phyloP scores from a whole-genome alignment of 2,113 vertebrate species.

The Etheostoma cragini region DNA sequence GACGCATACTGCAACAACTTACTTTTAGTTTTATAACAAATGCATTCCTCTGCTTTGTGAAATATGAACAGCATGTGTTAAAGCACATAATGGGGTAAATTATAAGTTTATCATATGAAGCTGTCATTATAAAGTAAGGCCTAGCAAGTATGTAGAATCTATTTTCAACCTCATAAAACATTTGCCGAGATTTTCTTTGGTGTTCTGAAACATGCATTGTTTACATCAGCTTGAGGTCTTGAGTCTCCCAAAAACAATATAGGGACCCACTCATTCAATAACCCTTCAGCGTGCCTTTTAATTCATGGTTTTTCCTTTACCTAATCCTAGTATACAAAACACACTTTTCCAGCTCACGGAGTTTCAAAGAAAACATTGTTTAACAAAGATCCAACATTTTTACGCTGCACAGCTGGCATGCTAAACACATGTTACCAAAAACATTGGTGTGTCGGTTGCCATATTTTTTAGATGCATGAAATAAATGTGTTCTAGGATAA shows the following conservation, averaged over 20 bases:
- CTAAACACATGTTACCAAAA: not conserved
- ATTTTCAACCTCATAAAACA: too few species aligned
- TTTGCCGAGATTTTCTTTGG: not conserved
- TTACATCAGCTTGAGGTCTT: not conserved
- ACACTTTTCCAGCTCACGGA: not conserved
- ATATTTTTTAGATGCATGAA: conserved; percentile 1
- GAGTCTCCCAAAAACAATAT: not conserved
- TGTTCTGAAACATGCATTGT: not conserved
- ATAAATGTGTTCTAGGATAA: not conserved
- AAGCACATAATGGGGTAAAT: not conserved
- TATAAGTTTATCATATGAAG: too few species aligned
- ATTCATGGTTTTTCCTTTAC: not conserved
- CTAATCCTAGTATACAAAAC: not conserved
- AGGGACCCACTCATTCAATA: not conserved
- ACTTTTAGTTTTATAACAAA: too few species aligned
- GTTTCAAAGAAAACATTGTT: not conserved
- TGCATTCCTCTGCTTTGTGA: not conserved
- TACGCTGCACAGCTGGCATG: not conserved
- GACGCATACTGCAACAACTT: too few species aligned
- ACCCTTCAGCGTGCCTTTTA: not conserved
- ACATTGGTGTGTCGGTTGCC: not conserved
- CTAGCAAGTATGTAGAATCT: too few species aligned
- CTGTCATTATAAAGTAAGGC: too few species aligned
- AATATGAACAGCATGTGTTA: not conserved
- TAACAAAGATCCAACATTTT: not conserved